Conservation (phyloP, 2,888 invertebrate genomes). For the Linyphia triangularis region DNA sequence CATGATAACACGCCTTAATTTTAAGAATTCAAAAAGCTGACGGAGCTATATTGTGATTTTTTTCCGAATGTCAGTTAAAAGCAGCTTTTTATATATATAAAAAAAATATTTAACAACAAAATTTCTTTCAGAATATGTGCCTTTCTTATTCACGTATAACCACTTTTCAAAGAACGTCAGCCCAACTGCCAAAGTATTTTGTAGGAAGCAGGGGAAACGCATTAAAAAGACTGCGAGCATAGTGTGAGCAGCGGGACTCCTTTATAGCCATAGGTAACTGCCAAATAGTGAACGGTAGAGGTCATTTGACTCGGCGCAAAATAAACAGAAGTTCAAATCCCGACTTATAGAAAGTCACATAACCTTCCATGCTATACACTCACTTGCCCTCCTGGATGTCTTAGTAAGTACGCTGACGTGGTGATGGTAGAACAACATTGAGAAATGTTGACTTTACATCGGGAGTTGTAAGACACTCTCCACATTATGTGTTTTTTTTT, state of each 20-base stretch:
- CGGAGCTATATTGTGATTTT: no score
- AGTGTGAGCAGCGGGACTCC: constrained; percentile 1
- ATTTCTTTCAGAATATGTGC: background rate
- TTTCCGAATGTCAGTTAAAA: no score
- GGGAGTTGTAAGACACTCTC: background rate
- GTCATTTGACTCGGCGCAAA: background rate
- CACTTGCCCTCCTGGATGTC: background rate
- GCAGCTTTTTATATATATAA: no score
- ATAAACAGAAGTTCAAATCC: constrained; percentile 6
- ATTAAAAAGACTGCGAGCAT: background rate
- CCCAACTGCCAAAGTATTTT: no score
- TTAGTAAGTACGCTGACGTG: background rate
- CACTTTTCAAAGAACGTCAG: background rate
- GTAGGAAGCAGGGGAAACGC: background rate
- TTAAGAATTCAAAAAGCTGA: no score
- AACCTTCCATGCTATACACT: background rate
- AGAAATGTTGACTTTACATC: constrained; percentile 21
- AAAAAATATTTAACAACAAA: no score
- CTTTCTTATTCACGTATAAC: background rate
- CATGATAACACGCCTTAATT: no score
- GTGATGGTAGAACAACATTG: background rate
- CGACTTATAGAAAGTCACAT: background rate
- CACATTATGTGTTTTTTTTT: background rate
- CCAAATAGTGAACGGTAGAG: constrained; percentile 12
- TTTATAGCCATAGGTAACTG: background rate